A percentile compares a stretch with the other conserved stretches of the same genome.
phyloP scores from a whole-genome alignment of 1,140 invertebrate genomes.

The Penaeus vannamei region DNA sequence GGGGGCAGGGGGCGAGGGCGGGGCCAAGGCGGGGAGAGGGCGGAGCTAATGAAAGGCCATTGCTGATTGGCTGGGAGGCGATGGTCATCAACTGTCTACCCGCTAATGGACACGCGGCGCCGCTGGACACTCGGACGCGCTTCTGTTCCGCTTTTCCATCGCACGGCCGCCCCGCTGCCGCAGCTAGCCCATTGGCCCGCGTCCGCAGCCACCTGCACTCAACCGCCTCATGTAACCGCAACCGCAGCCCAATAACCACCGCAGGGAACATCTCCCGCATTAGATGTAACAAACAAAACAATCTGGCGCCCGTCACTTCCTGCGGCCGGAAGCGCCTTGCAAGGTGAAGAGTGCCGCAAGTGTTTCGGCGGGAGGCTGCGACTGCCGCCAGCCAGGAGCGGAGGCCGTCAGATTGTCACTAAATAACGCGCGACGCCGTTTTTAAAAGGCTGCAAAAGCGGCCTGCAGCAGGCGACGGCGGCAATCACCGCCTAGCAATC shows the following conservation, averaged over 20 bases:
- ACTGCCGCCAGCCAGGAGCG: no score
- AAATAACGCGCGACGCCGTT: no score
- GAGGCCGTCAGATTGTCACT: no score
- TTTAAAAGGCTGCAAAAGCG: no score
- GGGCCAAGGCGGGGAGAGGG: conserved; percentile 4
- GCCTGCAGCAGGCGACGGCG: no score
- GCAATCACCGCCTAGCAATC: no score
- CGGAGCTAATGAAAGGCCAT: neutral
- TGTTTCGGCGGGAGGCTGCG: no score
- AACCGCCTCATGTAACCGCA: conserved; percentile 12
- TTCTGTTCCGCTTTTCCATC: conserved; percentile 46
- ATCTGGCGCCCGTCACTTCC: no score
- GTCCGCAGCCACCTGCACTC: neutral
- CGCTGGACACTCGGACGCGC: conserved; percentile 42
- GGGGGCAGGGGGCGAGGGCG: conserved; percentile 38
- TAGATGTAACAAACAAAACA: no score
- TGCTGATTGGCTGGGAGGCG: conserved; percentile 45
- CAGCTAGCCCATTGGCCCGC: neutral
- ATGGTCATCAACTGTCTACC: conserved; percentile 59
- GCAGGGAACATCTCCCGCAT: no score
- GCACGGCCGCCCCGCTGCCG: conserved; percentile 43
- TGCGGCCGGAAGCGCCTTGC: no score
- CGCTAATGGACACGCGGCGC: conserved; percentile 51
- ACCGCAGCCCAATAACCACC: neutral
- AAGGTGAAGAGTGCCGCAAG: no score